Evolutionary conservation across 2,797 vertebrate genomes (phyloP), one percentile per base, ranked within the genome.

Genomic region (Sparus aurata): DNA sequence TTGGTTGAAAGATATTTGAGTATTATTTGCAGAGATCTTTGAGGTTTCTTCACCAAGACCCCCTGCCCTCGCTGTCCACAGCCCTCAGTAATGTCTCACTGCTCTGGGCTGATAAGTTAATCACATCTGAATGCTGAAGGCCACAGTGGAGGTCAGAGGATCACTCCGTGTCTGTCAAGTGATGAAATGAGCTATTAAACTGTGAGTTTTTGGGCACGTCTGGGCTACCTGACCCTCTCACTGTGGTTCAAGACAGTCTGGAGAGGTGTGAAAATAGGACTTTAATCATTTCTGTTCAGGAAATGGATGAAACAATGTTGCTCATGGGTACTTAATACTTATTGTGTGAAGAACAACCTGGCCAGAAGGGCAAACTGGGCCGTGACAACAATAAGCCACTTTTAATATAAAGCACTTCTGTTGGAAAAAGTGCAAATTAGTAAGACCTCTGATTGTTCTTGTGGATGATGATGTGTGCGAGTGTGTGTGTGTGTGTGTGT

Each of bases 131-230:
- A 69, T 43, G 75, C 69, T 72, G 73, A 67, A 74, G 79, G 86
- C 83, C 73, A 41, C 18, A 53, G 66, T 17, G 15, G 69, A 87
- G 82, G 81, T 87, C 74, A 77, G 46, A 65, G 75, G 63, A 73
- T 84, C 80, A 45, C 59, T 34, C 58, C 54, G 1, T 68, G 67
- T 83, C 78, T 85, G 71, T 71, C 86, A 68, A 27, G 74, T 61
- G 79, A 84, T 81, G 82, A 86, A 92, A 79, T 79, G 66, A 83
- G 79, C 60, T 74, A 71, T 90, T 89, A 67, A 63, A 49, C 73
- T 71, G 55, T 38, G 43, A 69, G 41, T 30, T 69, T 79, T 77
- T 34, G 13, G 76, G 50, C 68, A 74, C 12, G 30, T 69, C n/a
- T 16, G 8, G 2, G 7, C 16, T 27, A 17, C 63, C 67, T 55